Evolutionary conservation across 2,113 vertebrate genomes (phyloP), one percentile per base, ranked within the genome.

Genomic region (Eublepharis macularius): DNA sequence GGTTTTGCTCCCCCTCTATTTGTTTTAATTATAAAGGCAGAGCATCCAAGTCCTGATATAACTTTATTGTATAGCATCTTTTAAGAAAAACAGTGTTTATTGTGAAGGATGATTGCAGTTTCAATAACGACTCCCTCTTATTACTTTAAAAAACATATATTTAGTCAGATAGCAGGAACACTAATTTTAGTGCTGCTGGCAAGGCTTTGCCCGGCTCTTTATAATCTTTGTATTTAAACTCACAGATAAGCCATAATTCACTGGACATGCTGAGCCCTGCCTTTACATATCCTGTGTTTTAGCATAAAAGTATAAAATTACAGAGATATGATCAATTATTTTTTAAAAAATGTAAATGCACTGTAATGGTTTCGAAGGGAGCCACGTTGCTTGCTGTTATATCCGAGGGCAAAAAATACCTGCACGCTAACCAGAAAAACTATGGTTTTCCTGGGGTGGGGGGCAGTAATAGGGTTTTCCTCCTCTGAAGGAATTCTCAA

Each of bases 111-210:
- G 90, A 96, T 94, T 96, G 87, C 85, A 91, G 93, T 94, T 95
- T 95, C 92, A 95, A 92, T 94, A 92, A 86, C 86, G 90, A 74
- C 85, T 92, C 92, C 87, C 88, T 93, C 91, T 95, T 94, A 95
- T 93, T 96, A 94, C 90, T 94, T 89, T 45, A 24, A 89, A 94
- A 94, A 86, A 32, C 93, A 89, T 95, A 80, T 94, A 95, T 94
- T 96, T 96, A 96, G 51, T 82, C 32, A 92, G 90, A 95, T 95
- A 95, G 90, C 89, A 92, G 91, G 91, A 94, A 86, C 76, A 87
- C 91, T 95, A 95, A 94, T 89, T 94, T 96, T 94, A 95, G 95
- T 93, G 93, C 83, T 86, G 83, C 95, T 95, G 92, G 93, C 94
- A 93, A 86, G 88, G 87, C 74, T 95, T 93, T 92, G 93, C 92